Conservation (phyloP, 2,888 invertebrate genomes). For the Calliphora vomitoria region DNA sequence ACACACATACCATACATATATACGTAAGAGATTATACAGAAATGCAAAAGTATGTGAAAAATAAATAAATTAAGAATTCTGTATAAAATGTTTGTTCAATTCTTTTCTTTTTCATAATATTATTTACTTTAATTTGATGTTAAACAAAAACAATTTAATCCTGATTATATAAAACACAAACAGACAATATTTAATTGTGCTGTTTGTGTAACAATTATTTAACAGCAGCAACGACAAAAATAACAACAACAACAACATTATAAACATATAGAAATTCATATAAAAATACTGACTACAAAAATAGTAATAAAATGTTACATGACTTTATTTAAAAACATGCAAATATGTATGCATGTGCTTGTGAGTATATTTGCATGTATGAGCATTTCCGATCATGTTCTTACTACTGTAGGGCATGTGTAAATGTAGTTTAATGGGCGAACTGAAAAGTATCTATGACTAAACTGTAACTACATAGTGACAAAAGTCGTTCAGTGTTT, state of each 20-base stretch:
- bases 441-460: not conserved
- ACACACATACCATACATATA: not conserved
- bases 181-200: constrained; percentile 35
- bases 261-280: not conserved
- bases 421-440: not conserved
- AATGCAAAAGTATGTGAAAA: not conserved
- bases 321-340: constrained; percentile 36
- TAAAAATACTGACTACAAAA: constrained; percentile 28
- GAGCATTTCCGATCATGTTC: not conserved
- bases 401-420: not conserved
- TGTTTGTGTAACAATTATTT: constrained; percentile 48
- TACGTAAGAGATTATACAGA: not conserved
- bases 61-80: constrained; percentile 28
- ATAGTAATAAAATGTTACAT: constrained; percentile 41
- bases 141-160: constrained; percentile 60
- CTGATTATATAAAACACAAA: constrained; percentile 55
- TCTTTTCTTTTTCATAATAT: constrained; percentile 32
- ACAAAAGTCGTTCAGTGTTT: too few relatives aligned
- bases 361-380: not conserved
- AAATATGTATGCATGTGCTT: not conserved
- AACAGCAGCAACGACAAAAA: not conserved
- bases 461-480: too few relatives aligned
- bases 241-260: not conserved
- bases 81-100: not conserved
- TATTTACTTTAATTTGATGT: constrained; percentile 48